Evolutionary conservation across 2,888 invertebrate species (phyloP).

Genomic region (Parnassius glacialis): DNA sequence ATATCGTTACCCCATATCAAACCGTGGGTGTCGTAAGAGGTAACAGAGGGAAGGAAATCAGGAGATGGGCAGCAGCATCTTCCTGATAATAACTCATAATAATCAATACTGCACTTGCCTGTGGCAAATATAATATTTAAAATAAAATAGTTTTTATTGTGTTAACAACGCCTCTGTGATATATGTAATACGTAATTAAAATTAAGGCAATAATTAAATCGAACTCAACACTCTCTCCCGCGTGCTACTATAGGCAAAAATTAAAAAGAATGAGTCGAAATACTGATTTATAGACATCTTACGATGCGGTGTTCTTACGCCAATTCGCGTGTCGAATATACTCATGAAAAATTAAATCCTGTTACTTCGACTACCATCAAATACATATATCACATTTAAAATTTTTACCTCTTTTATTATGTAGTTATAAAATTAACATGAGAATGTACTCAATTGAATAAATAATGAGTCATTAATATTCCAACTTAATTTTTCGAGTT

Average conservation of each 20-base stretch:
- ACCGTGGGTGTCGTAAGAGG: no score
- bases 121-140: no score
- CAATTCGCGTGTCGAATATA: constrained; percentile 47
- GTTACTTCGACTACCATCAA: constrained; percentile 21
- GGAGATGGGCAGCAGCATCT: no score
- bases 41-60: no score
- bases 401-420: neutral
- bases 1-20: no score
- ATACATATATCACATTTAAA: constrained; percentile 5
- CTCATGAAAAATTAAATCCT: constrained; percentile 2
- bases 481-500: constrained; percentile 45
- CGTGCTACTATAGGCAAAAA: constrained; percentile 48
- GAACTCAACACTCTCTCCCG: constrained; percentile 18
- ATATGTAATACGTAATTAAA: constrained; percentile 1
- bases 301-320: constrained; percentile 62
- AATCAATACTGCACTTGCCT: no score
- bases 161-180: neutral
- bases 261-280: constrained; percentile 59
- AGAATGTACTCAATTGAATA: constrained; percentile 25
- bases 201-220: neutral
- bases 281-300: constrained; percentile 64
- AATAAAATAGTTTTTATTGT: neutral
- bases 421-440: constrained; percentile 27
- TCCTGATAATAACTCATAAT: no score
- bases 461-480: constrained; percentile 42